Evolutionary conservation across 2,113 vertebrate genomes (phyloP), one percentile per base, ranked within the genome.

Genomic region (Ptychochromis oligacanthus): DNA sequence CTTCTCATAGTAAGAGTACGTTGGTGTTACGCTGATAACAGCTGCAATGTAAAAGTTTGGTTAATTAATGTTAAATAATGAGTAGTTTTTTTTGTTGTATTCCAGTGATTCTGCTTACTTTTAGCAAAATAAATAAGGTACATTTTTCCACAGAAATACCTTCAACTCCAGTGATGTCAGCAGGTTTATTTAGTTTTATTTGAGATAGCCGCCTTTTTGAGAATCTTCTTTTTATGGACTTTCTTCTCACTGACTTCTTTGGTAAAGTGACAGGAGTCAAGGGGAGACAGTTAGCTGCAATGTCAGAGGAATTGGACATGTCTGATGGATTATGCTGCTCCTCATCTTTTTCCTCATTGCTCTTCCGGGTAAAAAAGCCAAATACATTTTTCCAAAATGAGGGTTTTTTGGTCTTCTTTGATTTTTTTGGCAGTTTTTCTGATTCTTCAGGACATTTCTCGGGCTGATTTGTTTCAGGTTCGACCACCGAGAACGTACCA

Each of bases 311-410:
- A 18, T 26, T 61, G 1, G 74, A 24, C 18, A 5, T 18, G 75
- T 82, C 54, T 34, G 64, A 13, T 0, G 58, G 40, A 58, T 7
- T 2, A 10, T 74, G 4, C 0, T 83, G 91, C 70, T 96, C 96
- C 20, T 96, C 96, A 8, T 93, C 96, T 64, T 94, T 93, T 2
- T 97, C 96, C 43, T 97, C 96, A 0, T 34, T 49, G 13, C 74
- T 91, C 20, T 79, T 96, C 83, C 76, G 95, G 31, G 95, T 82
- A 77, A 98, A 90, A 15, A 96, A 60, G 49, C 86, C 95, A 4
- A 97, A 0, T 3, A 97, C 0, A 0, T 6, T 89, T 90, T 96
- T 98, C 94, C 97, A 80, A 65, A 91, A 9, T 0, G 95, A 84
- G 75, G 93, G 20, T 24, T 91, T 96, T 90, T 95, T 94, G 57